These are phyloP conservation scores for Peromyscus maniculatus DNA, from an alignment of 2,113 vertebrate species.

Conservation along the genomic window DNA sequence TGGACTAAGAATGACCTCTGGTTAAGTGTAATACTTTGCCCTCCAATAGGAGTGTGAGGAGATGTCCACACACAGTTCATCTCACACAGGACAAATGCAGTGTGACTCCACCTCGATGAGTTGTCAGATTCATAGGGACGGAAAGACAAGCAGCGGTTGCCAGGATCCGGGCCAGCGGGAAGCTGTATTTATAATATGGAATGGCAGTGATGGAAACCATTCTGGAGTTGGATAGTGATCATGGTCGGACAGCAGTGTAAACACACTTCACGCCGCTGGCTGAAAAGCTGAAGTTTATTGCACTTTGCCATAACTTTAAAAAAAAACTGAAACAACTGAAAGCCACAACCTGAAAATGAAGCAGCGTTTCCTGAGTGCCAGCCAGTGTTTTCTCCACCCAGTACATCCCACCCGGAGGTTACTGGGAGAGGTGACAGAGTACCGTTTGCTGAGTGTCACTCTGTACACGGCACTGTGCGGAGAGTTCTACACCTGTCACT, in stretches of 20 bases:
- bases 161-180: not conserved
- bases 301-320: slow-evolving; percentile 12
- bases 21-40: not conserved
- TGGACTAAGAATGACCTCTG: not conserved
- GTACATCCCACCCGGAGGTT: not conserved
- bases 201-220: not conserved
- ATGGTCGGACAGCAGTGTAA: not conserved
- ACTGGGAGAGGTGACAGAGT: not conserved
- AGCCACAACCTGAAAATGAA: not conserved
- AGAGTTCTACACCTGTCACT: slow-evolving; percentile 9
- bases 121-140: not conserved
- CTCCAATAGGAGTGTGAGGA: not conserved
- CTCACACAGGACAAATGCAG: not conserved
- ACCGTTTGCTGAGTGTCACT: not conserved
- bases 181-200: not conserved
- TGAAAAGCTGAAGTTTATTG: not conserved
- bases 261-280: not conserved
- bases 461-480: not conserved
- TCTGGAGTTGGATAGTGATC: not conserved
- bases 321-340: not conserved
- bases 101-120: not conserved
- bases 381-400: not conserved
- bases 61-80: not conserved
- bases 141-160: not conserved
- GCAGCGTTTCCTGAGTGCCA: not conserved